phyloP scores from a whole-genome alignment of 2,888 invertebrate species.

The Malachius bipustulatus region DNA sequence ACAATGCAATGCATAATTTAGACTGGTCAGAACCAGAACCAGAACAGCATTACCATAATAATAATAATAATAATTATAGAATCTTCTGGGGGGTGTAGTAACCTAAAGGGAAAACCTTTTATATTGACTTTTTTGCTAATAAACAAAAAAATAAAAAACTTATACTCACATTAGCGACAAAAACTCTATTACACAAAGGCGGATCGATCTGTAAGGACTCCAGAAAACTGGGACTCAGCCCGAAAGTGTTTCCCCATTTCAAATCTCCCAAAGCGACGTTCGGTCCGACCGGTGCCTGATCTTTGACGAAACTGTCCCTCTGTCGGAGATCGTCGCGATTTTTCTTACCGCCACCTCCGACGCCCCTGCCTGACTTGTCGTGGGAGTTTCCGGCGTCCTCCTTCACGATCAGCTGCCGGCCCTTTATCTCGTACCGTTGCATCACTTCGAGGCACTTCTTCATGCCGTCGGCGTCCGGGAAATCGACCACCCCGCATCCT shows the following conservation, averaged over 20 bases:
- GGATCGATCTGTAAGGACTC: slow-evolving; percentile 88
- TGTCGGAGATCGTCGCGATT: background rate
- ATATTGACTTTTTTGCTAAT: too few species aligned
- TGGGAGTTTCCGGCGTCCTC: slow-evolving; percentile 68
- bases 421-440: slow-evolving; percentile 87
- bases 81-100: too few species aligned
- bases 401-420: slow-evolving; percentile 86
- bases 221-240: slow-evolving; percentile 86
- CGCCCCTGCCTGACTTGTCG: slow-evolving; percentile 54
- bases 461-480: slow-evolving; percentile 54
- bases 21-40: too few species aligned
- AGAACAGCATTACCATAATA: too few species aligned
- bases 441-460: slow-evolving; percentile 87
- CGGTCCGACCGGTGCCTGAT: background rate
- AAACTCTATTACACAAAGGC: slow-evolving; percentile 86
- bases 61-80: too few species aligned
- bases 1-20: too few species aligned
- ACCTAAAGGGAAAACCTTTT: too few species aligned
- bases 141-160: too few species aligned
- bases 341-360: background rate
- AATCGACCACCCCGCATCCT: slow-evolving; percentile 94
- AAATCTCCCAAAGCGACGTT: slow-evolving; percentile 30
- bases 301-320: background rate
- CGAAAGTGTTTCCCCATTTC: slow-evolving; percentile 78
- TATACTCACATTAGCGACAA: slow-evolving; percentile 94